These are phyloP conservation scores for Ypsolopha scabrella DNA, from an alignment of 2,888 invertebrate genomes.

Conservation along the genomic window DNA sequence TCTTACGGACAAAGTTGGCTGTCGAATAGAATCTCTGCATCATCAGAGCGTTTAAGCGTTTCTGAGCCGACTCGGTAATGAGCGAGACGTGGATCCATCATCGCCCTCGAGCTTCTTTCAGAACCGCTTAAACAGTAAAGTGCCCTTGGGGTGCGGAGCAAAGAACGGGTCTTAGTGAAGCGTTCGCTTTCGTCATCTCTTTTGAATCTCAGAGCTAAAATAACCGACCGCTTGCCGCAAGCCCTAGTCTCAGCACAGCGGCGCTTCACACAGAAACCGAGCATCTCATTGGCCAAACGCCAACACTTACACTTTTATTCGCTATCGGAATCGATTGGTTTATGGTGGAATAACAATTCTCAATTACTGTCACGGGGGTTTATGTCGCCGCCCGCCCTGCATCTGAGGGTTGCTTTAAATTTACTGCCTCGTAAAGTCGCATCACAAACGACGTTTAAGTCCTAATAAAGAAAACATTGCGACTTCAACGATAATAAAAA, in stretches of 20 bases:
- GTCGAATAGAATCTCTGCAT: constrained; percentile 6
- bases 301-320: constrained; percentile 54
- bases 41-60: constrained; percentile 13
- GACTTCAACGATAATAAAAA: constrained; percentile 19
- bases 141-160: constrained; percentile 45
- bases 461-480: constrained; percentile 15
- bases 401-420: constrained; percentile 42
- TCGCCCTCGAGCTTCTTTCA: constrained; percentile 28
- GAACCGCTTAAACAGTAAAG: constrained; percentile 42
- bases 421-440: constrained; percentile 41
- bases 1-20: background rate
- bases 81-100: constrained; percentile 37
- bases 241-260: constrained; percentile 32
- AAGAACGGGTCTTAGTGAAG: constrained; percentile 46
- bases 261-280: constrained; percentile 23
- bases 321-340: constrained; percentile 54
- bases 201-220: constrained; percentile 45
- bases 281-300: constrained; percentile 51
- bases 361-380: constrained; percentile 50
- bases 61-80: constrained; percentile 20
- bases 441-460: constrained; percentile 28
- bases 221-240: constrained; percentile 36
- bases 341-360: constrained; percentile 49
- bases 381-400: constrained; percentile 33
- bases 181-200: constrained; percentile 49